Evolutionary conservation across 2,113 vertebrate species (phyloP), one percentile per base, ranked within the genome.

Genomic region (Steatornis caripensis): DNA sequence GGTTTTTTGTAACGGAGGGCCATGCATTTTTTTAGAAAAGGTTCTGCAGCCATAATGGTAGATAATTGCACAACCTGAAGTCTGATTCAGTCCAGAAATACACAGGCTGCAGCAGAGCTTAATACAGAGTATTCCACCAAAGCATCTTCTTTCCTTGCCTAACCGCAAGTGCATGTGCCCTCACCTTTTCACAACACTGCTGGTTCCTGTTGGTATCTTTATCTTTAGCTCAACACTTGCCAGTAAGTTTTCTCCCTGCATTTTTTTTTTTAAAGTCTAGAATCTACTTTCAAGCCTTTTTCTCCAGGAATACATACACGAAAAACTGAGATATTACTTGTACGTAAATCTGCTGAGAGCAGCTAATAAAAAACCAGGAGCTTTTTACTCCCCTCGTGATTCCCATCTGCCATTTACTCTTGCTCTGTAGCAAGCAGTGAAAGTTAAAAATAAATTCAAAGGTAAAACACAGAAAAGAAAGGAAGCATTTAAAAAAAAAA

Each of bases 1-100:
- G 15, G 32, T 48, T 14, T 49, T 17, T 46, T 0, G 6, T 34
- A 37, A 26, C 37, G 8, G 9, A 49, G 8, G 0, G 0, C 23
- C 2, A 2, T 1, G 16, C 4, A 2, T 32, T 45, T 23, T 62
- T 4, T 61, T 11, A 11, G 34, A 8, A 62, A 68, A 58, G 4
- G 8, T 32, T 55, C 54, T 61, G 15, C 61, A 41, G 22, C 13
- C 30, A 12, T 29, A 15, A 34, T 70, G 26, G 13, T 2, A 11
- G 32, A 15, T 39, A 69, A 54, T 2, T 48, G 51, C 55, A 46
- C 49, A 41, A 3, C 15, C 26, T 37, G 7, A 18, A 41, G 8
- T 22, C 30, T 83, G 41, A 9, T 6, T 43, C 23, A 70, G 51
- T 48, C 55, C 41, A 53, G 20, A 84, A 87, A 71, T 0, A 11